Evolutionary conservation across 2,113 vertebrate species (phyloP), one percentile per base, ranked within the genome.

Genomic region (Brachyhypopomus gauderio): DNA sequence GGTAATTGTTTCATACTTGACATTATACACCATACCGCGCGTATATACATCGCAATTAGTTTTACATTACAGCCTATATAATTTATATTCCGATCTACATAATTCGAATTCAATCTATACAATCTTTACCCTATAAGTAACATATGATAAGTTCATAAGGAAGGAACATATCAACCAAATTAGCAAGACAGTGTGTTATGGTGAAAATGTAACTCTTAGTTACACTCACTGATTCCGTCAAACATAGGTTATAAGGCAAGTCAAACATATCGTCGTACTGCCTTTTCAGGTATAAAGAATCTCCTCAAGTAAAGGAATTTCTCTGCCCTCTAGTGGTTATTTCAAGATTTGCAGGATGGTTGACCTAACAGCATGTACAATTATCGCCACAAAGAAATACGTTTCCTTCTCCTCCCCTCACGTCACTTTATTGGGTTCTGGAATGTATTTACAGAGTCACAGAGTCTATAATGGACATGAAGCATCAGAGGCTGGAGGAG

Each of bases 371-470:
- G 11, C 34, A 75, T 36, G n/a, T 3, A 41, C 1, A 38, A 0
- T 36, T 19, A 48, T 76, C 8, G 66, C 41, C 41, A 64, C 27
- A 23, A 45, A 45, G 41, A 66, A 11, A 12, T 62, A n/a, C 4
- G 25, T 7, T 22, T 30, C 41, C 45, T 67, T 22, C 34, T 36
- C 55, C 66, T 83, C 34, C 58, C 36, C 45, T 84, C 58, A 5
- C 67, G 38, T 80, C 38, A 23, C 16, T 83, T 85, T 80, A 79
- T 85, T 85, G n/a, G 20, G 55, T 63, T 72, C 74, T 86, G 74
- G 62, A 63, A 58, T 81, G 69, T 83, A 86, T 86, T 80, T 78
- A 83, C 85, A 86, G 52, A 76, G 67, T 78, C 73, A 82, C 56
- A 79, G 16, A 72, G 48, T 84, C 63, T 25, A 75, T 64, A 71